These are phyloP conservation scores for Scotopteryx bipunctaria DNA, from an alignment of 2,888 invertebrate genomes.

Conservation along the genomic window DNA sequence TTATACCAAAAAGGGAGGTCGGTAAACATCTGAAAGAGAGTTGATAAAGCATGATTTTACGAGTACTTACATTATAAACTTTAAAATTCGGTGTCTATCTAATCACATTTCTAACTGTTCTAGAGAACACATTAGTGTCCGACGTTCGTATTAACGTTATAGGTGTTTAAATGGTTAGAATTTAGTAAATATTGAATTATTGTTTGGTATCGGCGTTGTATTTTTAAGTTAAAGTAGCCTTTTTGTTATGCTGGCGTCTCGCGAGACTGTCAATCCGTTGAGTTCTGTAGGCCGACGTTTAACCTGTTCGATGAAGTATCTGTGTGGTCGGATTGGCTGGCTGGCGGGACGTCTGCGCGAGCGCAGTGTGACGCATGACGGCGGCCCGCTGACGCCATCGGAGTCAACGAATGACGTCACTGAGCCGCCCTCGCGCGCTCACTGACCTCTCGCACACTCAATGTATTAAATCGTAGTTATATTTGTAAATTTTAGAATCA, in stretches of 20 bases:
- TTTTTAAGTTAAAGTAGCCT: slow-evolving; percentile 12
- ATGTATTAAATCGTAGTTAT: slow-evolving; percentile 14
- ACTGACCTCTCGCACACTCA: neutral
- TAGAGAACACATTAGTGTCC: slow-evolving; percentile 6
- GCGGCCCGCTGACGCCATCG: neutral
- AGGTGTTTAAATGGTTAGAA: slow-evolving; percentile 1
- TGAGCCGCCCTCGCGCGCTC: neutral
- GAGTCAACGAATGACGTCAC: neutral
- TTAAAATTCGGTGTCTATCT: slow-evolving; percentile 5
- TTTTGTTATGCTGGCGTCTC: neutral
- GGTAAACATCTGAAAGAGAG: slow-evolving; percentile 42
- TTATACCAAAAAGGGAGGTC: slow-evolving; percentile 62
- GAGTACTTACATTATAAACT: slow-evolving; percentile 7
- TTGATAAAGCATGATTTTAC: slow-evolving; percentile 14
- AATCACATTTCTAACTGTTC: neutral
- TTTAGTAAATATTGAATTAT: slow-evolving; percentile 10
- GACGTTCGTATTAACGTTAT: slow-evolving; percentile 13
- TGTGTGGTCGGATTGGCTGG: neutral
- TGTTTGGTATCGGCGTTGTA: slow-evolving; percentile 26
- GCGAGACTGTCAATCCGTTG: neutral
- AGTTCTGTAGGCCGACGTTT: neutral
- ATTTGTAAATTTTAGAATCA: slow-evolving; percentile 38
- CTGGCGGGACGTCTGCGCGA: neutral
- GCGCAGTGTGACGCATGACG: neutral
- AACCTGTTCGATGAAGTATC: neutral